phyloP scores from a whole-genome alignment of 2,888 invertebrate genomes.

The Auanema freiburgensis region DNA sequence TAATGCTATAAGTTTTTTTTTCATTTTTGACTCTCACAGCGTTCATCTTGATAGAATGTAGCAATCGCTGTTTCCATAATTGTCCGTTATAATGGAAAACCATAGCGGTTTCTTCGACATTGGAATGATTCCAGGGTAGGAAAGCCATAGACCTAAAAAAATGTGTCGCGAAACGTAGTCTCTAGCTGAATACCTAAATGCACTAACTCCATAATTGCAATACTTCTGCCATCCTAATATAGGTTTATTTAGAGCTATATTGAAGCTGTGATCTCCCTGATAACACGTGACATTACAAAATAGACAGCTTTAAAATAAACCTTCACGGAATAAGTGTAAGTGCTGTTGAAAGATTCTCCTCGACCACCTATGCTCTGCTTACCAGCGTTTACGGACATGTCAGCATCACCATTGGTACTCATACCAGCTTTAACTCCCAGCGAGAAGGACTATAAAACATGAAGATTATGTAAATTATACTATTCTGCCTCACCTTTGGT shows the following conservation, averaged over 20 bases:
- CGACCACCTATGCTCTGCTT: conserved; percentile 51
- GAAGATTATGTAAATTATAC: background rate
- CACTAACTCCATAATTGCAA: conserved; percentile 43
- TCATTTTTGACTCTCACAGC: conserved; percentile 25
- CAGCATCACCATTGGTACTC: conserved; percentile 57
- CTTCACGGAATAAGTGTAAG: conserved; percentile 57
- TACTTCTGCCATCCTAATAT: conserved; percentile 71
- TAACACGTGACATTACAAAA: conserved; percentile 6
- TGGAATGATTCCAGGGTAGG: conserved; percentile 58
- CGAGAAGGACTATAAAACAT: conserved; percentile 30
- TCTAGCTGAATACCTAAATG: conserved; percentile 21
- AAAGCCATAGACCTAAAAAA: conserved; percentile 42
- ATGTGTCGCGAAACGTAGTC: background rate
- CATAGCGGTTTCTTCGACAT: conserved; percentile 56
- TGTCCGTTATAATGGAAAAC: conserved; percentile 48
- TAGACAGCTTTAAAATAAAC: conserved; percentile 7
- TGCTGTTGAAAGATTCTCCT: conserved; percentile 51
- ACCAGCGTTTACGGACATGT: conserved; percentile 47
- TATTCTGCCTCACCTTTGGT: conserved; percentile 63
- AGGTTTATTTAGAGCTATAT: conserved; percentile 81
- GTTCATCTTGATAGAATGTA: conserved; percentile 50
- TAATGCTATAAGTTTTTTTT: conserved; percentile 15
- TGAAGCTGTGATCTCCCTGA: conserved; percentile 77
- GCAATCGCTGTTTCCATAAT: conserved; percentile 39
- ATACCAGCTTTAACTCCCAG: conserved; percentile 58